phyloP scores from a whole-genome alignment of 2,113 vertebrate genomes.

The Vulpes lagopus region DNA sequence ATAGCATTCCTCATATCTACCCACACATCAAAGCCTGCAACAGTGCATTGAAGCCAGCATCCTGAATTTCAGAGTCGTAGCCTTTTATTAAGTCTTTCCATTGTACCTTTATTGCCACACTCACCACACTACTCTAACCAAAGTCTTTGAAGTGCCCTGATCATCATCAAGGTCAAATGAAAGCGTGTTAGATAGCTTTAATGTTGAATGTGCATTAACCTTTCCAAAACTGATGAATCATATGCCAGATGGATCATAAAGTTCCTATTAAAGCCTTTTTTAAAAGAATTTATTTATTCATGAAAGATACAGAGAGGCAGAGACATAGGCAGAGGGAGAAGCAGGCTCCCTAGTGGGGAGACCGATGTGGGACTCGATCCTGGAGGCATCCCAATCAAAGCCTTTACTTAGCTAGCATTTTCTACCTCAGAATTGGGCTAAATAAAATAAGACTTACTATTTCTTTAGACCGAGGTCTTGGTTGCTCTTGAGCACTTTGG shows the following conservation, averaged over 20 bases:
- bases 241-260: background rate
- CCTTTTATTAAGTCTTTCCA: background rate
- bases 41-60: background rate
- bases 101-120: background rate
- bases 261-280: background rate
- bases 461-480: background rate
- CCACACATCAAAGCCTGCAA: background rate
- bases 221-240: background rate
- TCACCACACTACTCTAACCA: background rate
- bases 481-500: background rate
- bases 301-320: no score
- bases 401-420: background rate
- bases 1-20: background rate
- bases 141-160: background rate
- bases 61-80: background rate
- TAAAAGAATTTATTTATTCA: no score
- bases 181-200: background rate
- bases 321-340: no score
- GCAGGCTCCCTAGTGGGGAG: no score
- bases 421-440: background rate
- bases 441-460: background rate
- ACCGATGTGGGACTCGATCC: no score
- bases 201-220: background rate
- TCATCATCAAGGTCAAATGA: constrained; percentile 11
- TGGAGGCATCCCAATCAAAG: background rate